Percentiles rank a stretch among this genome's conserved stretches.
These are phyloP conservation scores for Hirundo rustica DNA, from an alignment of 2,797 vertebrate genomes.

Conservation along the genomic window DNA sequence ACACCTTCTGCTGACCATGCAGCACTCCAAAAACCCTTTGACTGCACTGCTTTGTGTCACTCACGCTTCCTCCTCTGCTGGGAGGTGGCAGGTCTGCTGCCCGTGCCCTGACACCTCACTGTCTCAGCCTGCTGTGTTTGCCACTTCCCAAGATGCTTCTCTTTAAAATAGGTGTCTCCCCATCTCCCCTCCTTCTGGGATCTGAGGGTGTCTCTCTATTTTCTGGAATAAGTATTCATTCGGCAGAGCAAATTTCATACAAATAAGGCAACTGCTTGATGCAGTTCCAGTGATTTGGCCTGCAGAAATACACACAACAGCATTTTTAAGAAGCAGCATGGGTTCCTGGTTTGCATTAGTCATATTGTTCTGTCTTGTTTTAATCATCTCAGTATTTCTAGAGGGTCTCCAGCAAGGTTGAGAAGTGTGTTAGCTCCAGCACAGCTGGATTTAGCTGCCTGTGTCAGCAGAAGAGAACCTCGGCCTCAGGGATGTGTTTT, in stretches of 20 bases:
- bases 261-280: not conserved
- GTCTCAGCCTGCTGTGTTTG: not conserved
- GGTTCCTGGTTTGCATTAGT: constrained; percentile 4
- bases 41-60: not conserved
- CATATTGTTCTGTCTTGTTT: not conserved
- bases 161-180: not conserved
- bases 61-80: not conserved
- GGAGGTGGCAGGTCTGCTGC: not conserved
- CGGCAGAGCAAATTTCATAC: not conserved
- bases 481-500: not conserved
- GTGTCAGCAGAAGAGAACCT: constrained; percentile 13
- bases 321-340: not conserved
- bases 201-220: not conserved
- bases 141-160: not conserved
- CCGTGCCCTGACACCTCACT: not conserved
- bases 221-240: not conserved
- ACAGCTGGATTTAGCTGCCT: not conserved
- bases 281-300: not conserved
- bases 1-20: not conserved
- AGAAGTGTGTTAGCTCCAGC: not conserved
- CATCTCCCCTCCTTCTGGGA: not conserved
- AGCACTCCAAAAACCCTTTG: not conserved
- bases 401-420: not conserved
- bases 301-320: not conserved
- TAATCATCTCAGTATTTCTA: not conserved